Conservation (phyloP, 2,113 vertebrate species). For the Spea multiplicata region DNA sequence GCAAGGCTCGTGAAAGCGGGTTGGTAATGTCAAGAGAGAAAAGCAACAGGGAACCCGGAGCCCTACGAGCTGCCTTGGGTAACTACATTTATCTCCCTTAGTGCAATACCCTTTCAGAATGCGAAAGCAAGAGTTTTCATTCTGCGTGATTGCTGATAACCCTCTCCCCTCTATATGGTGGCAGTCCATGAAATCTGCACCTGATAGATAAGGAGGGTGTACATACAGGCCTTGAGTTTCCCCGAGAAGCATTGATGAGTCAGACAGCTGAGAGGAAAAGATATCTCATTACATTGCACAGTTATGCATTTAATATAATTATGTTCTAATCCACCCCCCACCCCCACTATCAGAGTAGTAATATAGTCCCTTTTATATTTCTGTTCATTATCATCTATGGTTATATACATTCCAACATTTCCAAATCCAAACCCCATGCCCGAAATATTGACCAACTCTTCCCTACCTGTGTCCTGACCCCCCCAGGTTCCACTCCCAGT, state of each 20-base stretch:
- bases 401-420: too few species aligned
- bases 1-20: conserved; percentile 5
- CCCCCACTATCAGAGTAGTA: too few species aligned
- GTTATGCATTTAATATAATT: background rate
- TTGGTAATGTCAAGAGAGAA: conserved; percentile 31
- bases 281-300: background rate
- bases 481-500: too few species aligned
- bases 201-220: conserved; percentile 22
- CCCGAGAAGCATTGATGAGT: conserved; percentile 1
- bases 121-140: background rate
- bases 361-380: too few species aligned
- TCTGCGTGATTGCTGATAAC: conserved; percentile 6
- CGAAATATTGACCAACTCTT: too few species aligned
- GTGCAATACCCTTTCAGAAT: conserved; percentile 15
- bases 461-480: too few species aligned
- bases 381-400: too few species aligned
- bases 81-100: conserved; percentile 13
- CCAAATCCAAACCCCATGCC: too few species aligned
- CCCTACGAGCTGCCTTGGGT: background rate
- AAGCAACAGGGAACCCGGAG: conserved; percentile 33
- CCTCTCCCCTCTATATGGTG: background rate
- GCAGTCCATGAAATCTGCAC: conserved; percentile 8
- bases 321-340: background rate
- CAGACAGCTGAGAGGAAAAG: background rate
- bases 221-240: background rate